Percentiles rank a stretch among this genome's conserved stretches.
phyloP scores from a whole-genome alignment of 2,888 invertebrate genomes.

The Muschampia plurimacula region DNA sequence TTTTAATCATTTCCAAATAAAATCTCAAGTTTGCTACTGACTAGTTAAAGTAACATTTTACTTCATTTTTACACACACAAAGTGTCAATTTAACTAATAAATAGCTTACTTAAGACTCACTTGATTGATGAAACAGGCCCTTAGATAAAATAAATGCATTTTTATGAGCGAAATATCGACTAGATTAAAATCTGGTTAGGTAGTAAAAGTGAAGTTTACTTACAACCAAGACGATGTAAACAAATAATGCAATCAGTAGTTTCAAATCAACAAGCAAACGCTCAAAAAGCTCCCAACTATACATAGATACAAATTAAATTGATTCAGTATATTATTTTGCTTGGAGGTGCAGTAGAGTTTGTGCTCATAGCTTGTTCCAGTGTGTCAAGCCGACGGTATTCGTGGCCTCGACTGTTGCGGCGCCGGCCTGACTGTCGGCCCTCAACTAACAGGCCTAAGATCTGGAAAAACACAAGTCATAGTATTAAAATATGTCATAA shows the following conservation, averaged over 20 bases:
- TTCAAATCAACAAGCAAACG: background rate
- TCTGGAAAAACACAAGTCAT: slow-evolving; percentile 56
- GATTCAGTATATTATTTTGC: slow-evolving; percentile 75
- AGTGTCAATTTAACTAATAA: too few species aligned
- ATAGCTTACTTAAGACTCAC: too few species aligned
- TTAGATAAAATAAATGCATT: background rate
- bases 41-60: too few species aligned
- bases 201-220: background rate
- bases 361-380: slow-evolving; percentile 78
- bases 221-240: background rate
- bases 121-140: background rate
- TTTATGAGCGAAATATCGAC: background rate
- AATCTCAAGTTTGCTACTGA: too few species aligned
- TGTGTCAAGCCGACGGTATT: slow-evolving; percentile 77
- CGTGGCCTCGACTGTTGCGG: slow-evolving; percentile 75
- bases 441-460: slow-evolving; percentile 74
- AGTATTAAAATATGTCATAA: too few species aligned
- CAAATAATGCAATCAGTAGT: background rate
- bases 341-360: slow-evolving; percentile 71
- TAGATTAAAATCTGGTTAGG: background rate
- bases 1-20: too few species aligned
- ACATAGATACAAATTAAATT: background rate
- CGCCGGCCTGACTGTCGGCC: slow-evolving; percentile 72
- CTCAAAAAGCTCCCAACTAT: background rate
- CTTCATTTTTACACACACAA: too few species aligned